These are phyloP conservation scores for Brenthis ino DNA, from an alignment of 2,888 invertebrate genomes.

Conservation along the genomic window DNA sequence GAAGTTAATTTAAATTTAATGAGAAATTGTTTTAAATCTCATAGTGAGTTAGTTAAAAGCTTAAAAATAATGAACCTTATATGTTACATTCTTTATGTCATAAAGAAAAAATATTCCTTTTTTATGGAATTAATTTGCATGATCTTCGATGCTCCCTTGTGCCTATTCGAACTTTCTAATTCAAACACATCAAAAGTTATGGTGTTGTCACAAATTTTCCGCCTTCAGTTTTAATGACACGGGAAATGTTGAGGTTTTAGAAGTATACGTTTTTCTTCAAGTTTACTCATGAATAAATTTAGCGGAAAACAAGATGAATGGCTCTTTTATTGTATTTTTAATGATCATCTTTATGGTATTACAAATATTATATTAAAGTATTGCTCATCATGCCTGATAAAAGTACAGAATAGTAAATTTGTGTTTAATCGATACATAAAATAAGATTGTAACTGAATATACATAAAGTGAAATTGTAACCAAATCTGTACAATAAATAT, in stretches of 20 bases:
- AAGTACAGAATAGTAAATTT: too few relatives aligned
- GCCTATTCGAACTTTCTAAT: conserved; percentile 20
- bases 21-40: too few relatives aligned
- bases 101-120: too few relatives aligned
- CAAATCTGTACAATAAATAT: too few relatives aligned
- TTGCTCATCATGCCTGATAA: background rate
- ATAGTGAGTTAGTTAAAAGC: too few relatives aligned
- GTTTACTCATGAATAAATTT: conserved; percentile 17
- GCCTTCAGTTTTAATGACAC: conserved; percentile 21
- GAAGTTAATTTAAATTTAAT: too few relatives aligned
- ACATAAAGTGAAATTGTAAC: too few relatives aligned
- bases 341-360: background rate
- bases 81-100: too few relatives aligned
- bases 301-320: background rate
- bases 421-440: too few relatives aligned
- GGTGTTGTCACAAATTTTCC: conserved; percentile 19
- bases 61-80: too few relatives aligned
- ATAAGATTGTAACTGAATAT: too few relatives aligned
- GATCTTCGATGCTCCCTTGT: conserved; percentile 12
- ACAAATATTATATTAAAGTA: background rate
- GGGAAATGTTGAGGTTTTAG: conserved; percentile 13
- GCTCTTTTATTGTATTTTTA: background rate
- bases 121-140: background rate
- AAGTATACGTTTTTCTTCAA: background rate
- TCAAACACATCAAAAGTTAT: conserved; percentile 26